Conservation (phyloP, 1,140 invertebrate genomes). For the Diabrotica virgifera region DNA sequence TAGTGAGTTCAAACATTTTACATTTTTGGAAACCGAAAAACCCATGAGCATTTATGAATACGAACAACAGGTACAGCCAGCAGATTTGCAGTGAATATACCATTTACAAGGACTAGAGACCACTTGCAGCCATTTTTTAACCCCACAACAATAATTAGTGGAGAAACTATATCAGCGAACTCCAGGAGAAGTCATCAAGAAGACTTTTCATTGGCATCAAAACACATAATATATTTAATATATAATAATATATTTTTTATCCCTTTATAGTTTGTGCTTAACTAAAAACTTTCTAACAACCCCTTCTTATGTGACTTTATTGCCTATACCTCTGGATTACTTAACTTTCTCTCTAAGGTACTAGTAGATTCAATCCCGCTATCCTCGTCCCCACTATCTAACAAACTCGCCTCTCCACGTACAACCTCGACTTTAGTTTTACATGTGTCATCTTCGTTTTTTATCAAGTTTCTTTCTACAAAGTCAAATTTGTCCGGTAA, state of each 20-base stretch:
- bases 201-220: background rate
- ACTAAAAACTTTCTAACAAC: background rate
- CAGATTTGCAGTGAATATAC: too few species aligned
- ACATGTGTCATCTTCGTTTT: constrained; percentile 3
- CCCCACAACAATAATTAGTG: too few species aligned
- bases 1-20: too few species aligned
- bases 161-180: background rate
- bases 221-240: background rate
- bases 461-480: constrained; percentile 13
- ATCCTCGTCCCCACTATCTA: constrained; percentile 59
- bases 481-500: constrained; percentile 4
- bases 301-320: too few species aligned
- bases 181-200: background rate
- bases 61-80: too few species aligned
- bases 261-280: background rate
- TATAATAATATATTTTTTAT: constrained; percentile 3
- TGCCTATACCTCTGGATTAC: constrained; percentile 10
- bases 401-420: constrained; percentile 55
- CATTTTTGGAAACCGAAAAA: too few species aligned
- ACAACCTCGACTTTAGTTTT: constrained; percentile 45
- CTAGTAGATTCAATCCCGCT: constrained; percentile 57
- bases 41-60: too few species aligned
- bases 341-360: constrained; percentile 53
- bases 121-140: too few species aligned
- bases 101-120: too few species aligned